phyloP scores from a whole-genome alignment of 2,797 vertebrate genomes.

The Tenualosa ilisha region DNA sequence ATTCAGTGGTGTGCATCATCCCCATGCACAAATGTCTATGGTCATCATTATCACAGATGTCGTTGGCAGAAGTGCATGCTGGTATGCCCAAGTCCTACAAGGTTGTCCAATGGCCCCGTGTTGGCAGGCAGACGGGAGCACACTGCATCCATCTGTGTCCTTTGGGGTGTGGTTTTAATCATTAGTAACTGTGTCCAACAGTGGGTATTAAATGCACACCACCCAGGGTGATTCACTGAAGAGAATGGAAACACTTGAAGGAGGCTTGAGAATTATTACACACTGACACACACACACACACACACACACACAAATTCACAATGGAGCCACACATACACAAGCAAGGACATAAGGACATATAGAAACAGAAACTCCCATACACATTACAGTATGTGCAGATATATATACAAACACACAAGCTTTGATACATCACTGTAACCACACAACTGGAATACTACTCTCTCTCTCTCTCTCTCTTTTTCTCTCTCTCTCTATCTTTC shows the following conservation, averaged over 20 bases:
- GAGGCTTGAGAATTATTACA: slow-evolving; percentile 13
- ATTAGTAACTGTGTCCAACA: slow-evolving; percentile 43
- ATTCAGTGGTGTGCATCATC: neutral
- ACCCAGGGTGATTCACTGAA: slow-evolving; percentile 33
- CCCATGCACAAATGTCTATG: neutral
- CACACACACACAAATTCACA: neutral
- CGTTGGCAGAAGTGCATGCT: slow-evolving; percentile 23
- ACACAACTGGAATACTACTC: neutral
- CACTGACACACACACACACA: neutral
- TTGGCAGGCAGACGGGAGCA: slow-evolving; percentile 33
- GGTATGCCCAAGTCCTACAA: slow-evolving; percentile 28
- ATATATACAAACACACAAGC: neutral
- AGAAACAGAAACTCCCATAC: neutral
- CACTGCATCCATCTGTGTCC: slow-evolving; percentile 51
- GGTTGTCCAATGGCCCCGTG: slow-evolving; percentile 28
- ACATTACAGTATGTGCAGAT: neutral
- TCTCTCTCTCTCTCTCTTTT: neutral
- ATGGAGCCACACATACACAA: neutral
- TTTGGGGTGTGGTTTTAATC: slow-evolving; percentile 51
- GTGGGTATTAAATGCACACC: slow-evolving; percentile 1
- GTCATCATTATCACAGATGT: neutral
- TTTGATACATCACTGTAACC: neutral
- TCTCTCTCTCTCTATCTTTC: neutral
- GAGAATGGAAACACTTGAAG: slow-evolving; percentile 34
- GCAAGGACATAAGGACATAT: neutral